phyloP scores from a whole-genome alignment of 2,888 invertebrate species.

The Amblyteles armatorius region DNA sequence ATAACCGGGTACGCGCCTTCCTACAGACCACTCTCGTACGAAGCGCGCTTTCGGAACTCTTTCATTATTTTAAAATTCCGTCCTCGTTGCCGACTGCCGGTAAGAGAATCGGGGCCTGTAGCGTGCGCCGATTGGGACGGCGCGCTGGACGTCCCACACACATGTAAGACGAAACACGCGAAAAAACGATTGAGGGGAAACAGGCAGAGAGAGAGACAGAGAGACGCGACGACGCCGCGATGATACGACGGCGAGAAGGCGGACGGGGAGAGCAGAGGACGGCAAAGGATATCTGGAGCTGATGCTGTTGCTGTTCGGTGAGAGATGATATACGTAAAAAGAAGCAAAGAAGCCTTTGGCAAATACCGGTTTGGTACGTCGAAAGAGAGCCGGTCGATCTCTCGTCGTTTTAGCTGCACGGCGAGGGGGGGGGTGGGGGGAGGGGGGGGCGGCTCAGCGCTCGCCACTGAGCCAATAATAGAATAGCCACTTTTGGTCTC shows the following conservation, averaged over 20 bases:
- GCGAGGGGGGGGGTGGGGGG: not conserved
- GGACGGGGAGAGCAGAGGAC: slow-evolving; percentile 4
- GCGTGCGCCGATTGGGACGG: slow-evolving; percentile 29
- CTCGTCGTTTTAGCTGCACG: slow-evolving; percentile 33
- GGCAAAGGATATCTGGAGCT: slow-evolving; percentile 14
- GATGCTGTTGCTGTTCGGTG: slow-evolving; percentile 25
- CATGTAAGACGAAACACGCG: slow-evolving; percentile 11
- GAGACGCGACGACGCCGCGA: slow-evolving; percentile 1
- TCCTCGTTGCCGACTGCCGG: slow-evolving; percentile 46
- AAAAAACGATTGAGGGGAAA: not conserved
- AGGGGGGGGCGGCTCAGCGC: slow-evolving; percentile 21
- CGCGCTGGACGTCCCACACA: slow-evolving; percentile 56
- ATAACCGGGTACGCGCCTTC: slow-evolving; percentile 32
- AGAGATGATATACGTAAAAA: slow-evolving; percentile 44
- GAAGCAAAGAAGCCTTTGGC: slow-evolving; percentile 40
- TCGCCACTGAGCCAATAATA: slow-evolving; percentile 74
- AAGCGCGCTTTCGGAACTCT: slow-evolving; percentile 23
- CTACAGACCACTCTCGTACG: slow-evolving; percentile 47
- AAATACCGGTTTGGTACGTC: slow-evolving; percentile 61
- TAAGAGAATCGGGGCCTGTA: not conserved
- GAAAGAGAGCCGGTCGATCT: slow-evolving; percentile 40
- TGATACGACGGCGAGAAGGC: not conserved
- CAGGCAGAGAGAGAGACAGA: not conserved
- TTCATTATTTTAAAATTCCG: slow-evolving; percentile 62
- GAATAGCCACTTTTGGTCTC: slow-evolving; percentile 77